These are phyloP conservation scores for Ianthella basta DNA, from an alignment of 37 sponge, comb jelly and placozoan species.

Conservation along the genomic window DNA sequence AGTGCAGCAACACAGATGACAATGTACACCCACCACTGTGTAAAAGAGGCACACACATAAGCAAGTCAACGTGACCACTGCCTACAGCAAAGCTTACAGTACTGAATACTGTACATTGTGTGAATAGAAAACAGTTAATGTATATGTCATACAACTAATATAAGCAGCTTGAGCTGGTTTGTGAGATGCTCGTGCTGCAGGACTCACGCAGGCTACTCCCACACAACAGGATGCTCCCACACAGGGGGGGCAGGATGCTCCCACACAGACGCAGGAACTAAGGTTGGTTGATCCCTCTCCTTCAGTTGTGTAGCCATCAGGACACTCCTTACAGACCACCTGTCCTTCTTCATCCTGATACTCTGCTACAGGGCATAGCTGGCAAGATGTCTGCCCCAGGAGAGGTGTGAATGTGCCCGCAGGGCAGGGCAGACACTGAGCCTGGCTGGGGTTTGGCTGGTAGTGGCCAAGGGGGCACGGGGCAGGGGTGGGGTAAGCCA, in stretches of 20 bases:
- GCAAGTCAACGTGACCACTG: no score
- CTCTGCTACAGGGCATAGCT: slow-evolving; percentile 4
- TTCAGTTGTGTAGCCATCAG: background rate
- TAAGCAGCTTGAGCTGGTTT: no score
- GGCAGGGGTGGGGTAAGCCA: slow-evolving; percentile 5
- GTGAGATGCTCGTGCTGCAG: background rate
- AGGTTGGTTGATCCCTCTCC: background rate
- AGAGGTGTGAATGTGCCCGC: background rate
- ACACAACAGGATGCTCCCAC: no score
- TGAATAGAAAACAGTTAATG: background rate
- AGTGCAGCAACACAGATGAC: no score
- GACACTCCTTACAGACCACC: background rate
- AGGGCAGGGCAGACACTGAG: slow-evolving; percentile 1
- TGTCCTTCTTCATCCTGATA: slow-evolving; percentile 13
- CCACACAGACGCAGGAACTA: background rate
- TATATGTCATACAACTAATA: no score
- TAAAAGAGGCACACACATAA: no score
- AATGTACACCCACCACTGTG: no score
- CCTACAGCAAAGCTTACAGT: no score
- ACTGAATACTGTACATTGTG: no score
- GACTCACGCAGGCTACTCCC: background rate
- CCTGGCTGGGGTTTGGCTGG: background rate
- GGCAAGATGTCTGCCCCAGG: background rate
- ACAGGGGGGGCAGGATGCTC: no score
- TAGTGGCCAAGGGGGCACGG: slow-evolving; percentile 22